A percentile compares a stretch with the other conserved stretches of the same genome.
Evolutionary conservation across 2,888 invertebrate species (phyloP).

Genomic region (Scaptomyza tumidula): DNA sequence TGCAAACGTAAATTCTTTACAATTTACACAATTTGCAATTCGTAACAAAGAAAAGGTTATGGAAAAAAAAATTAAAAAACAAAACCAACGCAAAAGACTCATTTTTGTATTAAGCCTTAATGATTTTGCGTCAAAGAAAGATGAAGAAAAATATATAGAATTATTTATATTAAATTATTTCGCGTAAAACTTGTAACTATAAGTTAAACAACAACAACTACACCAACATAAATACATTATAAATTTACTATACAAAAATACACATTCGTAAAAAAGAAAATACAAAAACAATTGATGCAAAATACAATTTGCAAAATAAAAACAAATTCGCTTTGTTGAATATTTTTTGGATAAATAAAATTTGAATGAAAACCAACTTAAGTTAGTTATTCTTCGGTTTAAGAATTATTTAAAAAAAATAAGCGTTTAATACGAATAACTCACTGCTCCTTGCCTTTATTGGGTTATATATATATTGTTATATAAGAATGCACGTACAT

Average conservation of each 20-base stretch:
- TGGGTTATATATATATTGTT: constrained; percentile 48
- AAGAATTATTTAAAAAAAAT: not conserved
- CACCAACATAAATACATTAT: constrained; percentile 31
- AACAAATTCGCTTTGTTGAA: constrained; percentile 63
- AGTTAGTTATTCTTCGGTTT: not conserved
- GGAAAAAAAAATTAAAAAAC: not conserved
- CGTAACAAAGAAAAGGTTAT: constrained; percentile 1
- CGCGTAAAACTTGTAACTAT: constrained; percentile 39
- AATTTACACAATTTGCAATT: constrained; percentile 12
- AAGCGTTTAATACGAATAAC: not conserved
- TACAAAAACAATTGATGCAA: constrained; percentile 17
- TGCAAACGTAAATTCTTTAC: constrained; percentile 14
- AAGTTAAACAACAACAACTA: constrained; percentile 33
- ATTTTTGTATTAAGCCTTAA: constrained; percentile 61
- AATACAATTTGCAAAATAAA: constrained; percentile 46
- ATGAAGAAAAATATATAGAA: constrained; percentile 42
- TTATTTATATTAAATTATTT: constrained; percentile 63
- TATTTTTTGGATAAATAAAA: constrained; percentile 68
- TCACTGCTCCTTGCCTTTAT: constrained; percentile 54
- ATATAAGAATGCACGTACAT: constrained; percentile 50
- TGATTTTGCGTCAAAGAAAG: constrained; percentile 35
- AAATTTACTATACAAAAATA: constrained; percentile 25
- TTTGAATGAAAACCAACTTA: constrained; percentile 37
- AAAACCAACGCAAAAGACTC: constrained; percentile 51
- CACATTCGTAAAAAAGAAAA: constrained; percentile 30